Conservation (phyloP, 2,797 vertebrate genomes). For the Hypotaenidia okinawae region DNA sequence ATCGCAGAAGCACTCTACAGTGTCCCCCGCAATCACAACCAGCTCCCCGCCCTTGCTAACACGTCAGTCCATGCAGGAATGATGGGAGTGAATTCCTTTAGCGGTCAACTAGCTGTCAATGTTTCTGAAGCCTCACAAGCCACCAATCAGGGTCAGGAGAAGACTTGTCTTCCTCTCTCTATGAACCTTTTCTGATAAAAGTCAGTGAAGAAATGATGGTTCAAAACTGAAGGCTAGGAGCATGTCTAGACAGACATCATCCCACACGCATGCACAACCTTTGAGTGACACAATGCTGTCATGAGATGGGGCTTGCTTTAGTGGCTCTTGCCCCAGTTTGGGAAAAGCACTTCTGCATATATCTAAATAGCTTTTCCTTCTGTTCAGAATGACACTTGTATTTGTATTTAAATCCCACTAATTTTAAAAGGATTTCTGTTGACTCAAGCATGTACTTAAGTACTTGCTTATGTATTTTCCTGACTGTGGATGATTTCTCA, state of each 20-base stretch:
- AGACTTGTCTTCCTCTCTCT: background rate
- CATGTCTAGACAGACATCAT: background rate
- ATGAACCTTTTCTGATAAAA: background rate
- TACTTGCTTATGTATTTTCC: background rate
- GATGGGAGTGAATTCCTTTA: constrained; percentile 97
- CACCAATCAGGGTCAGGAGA: constrained; percentile 92
- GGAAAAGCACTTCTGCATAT: background rate
- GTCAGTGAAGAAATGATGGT: background rate
- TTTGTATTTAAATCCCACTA: background rate
- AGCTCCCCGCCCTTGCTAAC: constrained; percentile 89
- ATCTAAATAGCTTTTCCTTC: background rate
- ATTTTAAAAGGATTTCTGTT: background rate
- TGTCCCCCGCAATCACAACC: constrained; percentile 95
- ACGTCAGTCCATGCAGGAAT: constrained; percentile 92
- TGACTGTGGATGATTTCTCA: background rate
- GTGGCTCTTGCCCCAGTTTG: accelerated
- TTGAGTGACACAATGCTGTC: background rate
- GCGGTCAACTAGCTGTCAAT: constrained; percentile 95
- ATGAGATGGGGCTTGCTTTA: background rate
- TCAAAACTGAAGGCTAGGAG: background rate
- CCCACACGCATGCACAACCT: background rate
- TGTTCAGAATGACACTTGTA: background rate
- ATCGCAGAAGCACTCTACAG: constrained; percentile 96
- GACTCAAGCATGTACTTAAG: background rate
- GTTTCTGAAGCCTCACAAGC: constrained; percentile 93